Evolutionary conservation across 1,140 invertebrate species (phyloP).

Genomic region (Anastatus disparis): DNA sequence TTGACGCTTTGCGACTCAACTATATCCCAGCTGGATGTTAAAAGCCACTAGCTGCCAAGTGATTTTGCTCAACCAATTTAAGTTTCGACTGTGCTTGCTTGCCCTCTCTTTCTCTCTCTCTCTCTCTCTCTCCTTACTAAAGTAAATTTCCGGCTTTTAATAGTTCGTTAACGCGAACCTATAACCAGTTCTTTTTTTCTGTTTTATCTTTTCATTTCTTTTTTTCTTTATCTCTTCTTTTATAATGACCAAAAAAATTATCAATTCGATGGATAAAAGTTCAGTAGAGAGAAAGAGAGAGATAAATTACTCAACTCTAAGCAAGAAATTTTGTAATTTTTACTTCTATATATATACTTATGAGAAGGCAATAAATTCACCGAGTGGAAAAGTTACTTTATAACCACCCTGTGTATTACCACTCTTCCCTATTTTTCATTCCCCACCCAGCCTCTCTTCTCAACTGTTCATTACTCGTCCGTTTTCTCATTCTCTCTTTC

Average conservation of each 20-base stretch:
- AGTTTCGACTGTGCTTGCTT: slow-evolving; percentile 12
- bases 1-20: too few species aligned
- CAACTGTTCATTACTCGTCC: slow-evolving; percentile 21
- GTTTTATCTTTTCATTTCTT: too few species aligned
- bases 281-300: background rate
- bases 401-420: slow-evolving; percentile 10
- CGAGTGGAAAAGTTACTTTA: slow-evolving; percentile 34
- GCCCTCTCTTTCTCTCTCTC: too few species aligned
- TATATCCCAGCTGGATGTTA: too few species aligned
- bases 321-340: slow-evolving; percentile 4
- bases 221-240: too few species aligned
- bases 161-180: slow-evolving; percentile 3
- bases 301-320: too few species aligned
- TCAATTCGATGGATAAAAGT: background rate
- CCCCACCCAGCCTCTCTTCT: background rate
- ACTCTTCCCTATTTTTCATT: slow-evolving; percentile 7
- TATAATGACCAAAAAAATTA: too few species aligned
- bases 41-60: background rate
- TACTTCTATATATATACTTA: too few species aligned
- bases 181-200: too few species aligned
- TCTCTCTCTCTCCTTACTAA: too few species aligned
- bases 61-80: slow-evolving; percentile 5
- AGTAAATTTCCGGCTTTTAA: slow-evolving; percentile 25
- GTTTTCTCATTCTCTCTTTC: background rate
- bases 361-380: slow-evolving; percentile 19